Conservation (phyloP, 2,797 vertebrate species). For the Bradypodion ventrale region DNA sequence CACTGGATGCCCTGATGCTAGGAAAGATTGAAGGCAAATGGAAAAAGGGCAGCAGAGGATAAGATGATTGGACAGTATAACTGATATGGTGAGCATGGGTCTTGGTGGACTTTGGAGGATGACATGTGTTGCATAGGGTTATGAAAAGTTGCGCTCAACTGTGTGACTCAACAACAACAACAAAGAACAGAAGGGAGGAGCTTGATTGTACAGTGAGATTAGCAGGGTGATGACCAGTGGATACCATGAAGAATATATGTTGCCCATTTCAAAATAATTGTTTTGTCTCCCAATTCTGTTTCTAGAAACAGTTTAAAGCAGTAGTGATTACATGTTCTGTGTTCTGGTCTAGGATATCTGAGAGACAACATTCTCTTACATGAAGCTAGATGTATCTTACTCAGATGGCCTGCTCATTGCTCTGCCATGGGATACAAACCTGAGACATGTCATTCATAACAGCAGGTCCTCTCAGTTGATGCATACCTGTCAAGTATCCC, state of each 20-base stretch:
- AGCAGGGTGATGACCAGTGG: background rate
- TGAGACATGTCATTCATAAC: background rate
- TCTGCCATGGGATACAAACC: background rate
- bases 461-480: background rate
- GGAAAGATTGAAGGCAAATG: too few species aligned
- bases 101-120: too few species aligned
- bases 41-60: too few species aligned
- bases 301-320: background rate
- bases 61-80: too few species aligned
- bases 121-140: too few species aligned
- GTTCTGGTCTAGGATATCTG: background rate
- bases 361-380: too few species aligned
- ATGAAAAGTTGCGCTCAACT: too few species aligned
- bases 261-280: background rate
- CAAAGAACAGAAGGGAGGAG: background rate
- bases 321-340: background rate
- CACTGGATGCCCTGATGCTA: too few species aligned
- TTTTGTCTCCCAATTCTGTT: background rate
- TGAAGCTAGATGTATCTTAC: too few species aligned
- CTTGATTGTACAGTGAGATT: background rate
- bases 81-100: too few species aligned
- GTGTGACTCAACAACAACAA: too few species aligned
- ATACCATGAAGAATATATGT: background rate
- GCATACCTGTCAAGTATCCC: too few species aligned
- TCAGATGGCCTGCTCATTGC: background rate